Evolutionary conservation across 2,113 vertebrate genomes (phyloP).

Genomic region (Dolichotis patagonum): DNA sequence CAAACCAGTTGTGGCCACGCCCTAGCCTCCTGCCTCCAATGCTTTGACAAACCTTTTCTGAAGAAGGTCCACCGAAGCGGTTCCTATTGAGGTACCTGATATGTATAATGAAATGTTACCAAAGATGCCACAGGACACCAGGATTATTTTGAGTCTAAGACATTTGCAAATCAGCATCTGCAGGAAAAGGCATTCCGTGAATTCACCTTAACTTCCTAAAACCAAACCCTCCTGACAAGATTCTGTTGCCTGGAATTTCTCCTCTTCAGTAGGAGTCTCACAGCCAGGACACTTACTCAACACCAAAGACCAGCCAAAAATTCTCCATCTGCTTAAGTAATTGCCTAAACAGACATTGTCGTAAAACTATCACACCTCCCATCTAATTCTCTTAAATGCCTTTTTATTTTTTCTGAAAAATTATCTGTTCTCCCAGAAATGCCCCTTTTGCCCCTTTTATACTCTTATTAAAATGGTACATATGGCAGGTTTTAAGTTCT

Average conservation of each 20-base stretch:
- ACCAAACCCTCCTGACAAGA: background rate
- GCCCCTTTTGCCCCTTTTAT: background rate
- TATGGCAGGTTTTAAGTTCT: background rate
- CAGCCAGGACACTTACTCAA: background rate
- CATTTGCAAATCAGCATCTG: background rate
- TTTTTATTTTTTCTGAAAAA: background rate
- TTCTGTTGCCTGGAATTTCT: background rate
- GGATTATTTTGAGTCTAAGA: background rate
- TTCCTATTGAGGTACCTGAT: background rate
- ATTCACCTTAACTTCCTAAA: background rate
- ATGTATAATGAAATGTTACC: background rate
- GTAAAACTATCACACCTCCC: background rate
- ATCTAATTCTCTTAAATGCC: background rate
- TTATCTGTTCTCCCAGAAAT: background rate
- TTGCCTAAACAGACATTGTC: background rate
- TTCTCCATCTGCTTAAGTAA: background rate
- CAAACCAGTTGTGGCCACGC: background rate
- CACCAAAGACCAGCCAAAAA: background rate
- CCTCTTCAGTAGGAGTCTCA: background rate
- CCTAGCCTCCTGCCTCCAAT: background rate
- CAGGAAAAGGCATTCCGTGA: background rate
- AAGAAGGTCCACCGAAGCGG: constrained; percentile 31
- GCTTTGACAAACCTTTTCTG: constrained; percentile 6
- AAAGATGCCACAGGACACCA: background rate
- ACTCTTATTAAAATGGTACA: background rate